Base-by-base conservation (phyloP, 2,797 vertebrate genomes). In the Intellagama lesueurii region DNA sequence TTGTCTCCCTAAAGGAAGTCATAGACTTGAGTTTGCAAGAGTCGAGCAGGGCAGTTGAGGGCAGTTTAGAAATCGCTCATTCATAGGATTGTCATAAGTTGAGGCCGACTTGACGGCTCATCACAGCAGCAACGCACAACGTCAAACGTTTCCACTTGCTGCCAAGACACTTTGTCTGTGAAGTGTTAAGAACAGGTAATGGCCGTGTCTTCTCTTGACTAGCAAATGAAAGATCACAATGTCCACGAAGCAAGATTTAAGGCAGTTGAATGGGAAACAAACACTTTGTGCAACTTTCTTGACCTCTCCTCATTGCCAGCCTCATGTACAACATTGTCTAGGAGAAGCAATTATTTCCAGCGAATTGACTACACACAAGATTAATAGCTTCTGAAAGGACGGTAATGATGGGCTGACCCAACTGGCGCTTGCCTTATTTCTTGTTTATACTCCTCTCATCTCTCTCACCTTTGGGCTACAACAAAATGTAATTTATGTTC, bases 371-470 rank as follows among this genome's bases (percentile, higher is more conserved):
- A 97, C 97, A 97, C 96, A 95, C 91, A 96, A 98, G 98, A 99
- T 98, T 97, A 99, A 99, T 98, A 97, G 98, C 98, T 98, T 98
- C 98, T 97, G 97, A 98, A 98, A 97, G 96, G 97, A 96, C 97
- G 97, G 90, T 99, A 98, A 99, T 99, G 98, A 98, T 98, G 97
- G 97, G 94, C 98, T 98, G 98, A 98, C 98, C 98, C 94, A 96
- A 96, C 95, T 97, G 98, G 97, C 98, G 98, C 97, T 97, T 97
- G 97, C 98, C 98, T 98, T 98, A 98, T 98, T 98, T 98, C 94
- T 98, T 98, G 97, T 98, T 98, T 98, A 98, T 98, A 96, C 97
- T 95, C 88, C 97, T 98, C 97, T 97, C 98, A 97, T 98, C 98
- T 97, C 94, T 97, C 96, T 98, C 98, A 98, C 98, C 98, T 98